These are phyloP conservation scores for Galemys pyrenaicus DNA, from an alignment of 2,113 vertebrate species.

Conservation along the genomic window DNA sequence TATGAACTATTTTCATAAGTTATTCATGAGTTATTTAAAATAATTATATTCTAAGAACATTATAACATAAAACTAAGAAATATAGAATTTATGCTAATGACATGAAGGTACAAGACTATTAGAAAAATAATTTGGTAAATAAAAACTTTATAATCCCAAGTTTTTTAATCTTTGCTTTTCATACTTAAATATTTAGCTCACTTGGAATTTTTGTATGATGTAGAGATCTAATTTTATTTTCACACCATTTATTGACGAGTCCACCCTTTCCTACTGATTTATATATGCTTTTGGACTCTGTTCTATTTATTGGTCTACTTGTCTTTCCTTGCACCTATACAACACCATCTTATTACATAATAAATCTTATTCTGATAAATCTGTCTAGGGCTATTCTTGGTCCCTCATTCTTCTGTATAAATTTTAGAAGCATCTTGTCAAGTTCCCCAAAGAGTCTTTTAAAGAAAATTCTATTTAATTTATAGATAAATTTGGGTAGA, in stretches of 20 bases:
- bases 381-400: background rate
- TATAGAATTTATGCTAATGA: no score
- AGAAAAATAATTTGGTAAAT: no score
- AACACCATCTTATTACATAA: background rate
- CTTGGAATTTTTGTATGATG: background rate
- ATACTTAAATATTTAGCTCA: background rate
- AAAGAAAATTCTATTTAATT: background rate
- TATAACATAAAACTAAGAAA: no score
- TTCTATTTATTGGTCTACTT: background rate
- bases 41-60: no score
- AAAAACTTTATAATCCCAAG: no score
- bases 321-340: background rate
- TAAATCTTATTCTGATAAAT: conserved; percentile 5
- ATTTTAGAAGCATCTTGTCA: conserved; percentile 1
- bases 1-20: background rate
- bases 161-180: background rate
- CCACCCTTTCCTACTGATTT: background rate
- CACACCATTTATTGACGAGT: background rate
- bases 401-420: background rate
- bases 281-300: background rate
- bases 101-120: no score
- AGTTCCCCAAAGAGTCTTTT: background rate
- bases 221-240: background rate
- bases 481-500: background rate
- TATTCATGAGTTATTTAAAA: no score